Base-by-base conservation (phyloP, 2,888 invertebrate species). In the Halictus ligatus region DNA sequence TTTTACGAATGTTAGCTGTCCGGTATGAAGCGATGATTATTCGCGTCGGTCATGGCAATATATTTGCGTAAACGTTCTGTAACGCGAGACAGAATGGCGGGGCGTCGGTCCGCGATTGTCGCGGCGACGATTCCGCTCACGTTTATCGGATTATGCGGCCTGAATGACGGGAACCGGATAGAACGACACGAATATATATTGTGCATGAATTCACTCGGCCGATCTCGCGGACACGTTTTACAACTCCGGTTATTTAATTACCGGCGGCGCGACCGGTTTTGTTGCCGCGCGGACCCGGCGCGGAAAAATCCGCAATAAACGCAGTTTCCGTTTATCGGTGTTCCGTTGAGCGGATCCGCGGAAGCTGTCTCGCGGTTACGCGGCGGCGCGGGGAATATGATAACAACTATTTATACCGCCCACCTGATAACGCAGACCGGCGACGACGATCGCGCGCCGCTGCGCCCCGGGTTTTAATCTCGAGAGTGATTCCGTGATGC, bases 111-210 rank as follows among this genome's bases (percentile, higher is more conserved):
- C 75, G 74, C 77, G 78, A 80, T 81, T 74, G 48, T 75, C 60
- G 46, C 40, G 58, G 83, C 80, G 78, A 73, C 82, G 82, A 90
- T 88, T 83, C 81, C 76, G 80, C 69, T 85, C 90, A 90, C 90
- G 90, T 90, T 89, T 89, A 90, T 88, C 84, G 84, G 84, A 90
- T 90, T 90, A 89, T 88, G 83, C 81, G 86, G 79, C 43, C 75
- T 54, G 85, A 82, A 89, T 84, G 88, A 75, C 75, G 46, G 58
- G 64, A 78, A 8, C 69, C 54, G 78, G 40, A 76, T 60, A 80
- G 74, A 79, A 83, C 78, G 75, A 71, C 74, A 73, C 78, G 40
- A 6, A 79, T 50, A 74, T 50, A 74, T 29, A 71, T 67, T 54
- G 84, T 67, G 64, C 69, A 35, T 40, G 78, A 76, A 87, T 86